Evolutionary conservation across 2,888 invertebrate genomes (phyloP).

Genomic region (Pyrrhia umbra): DNA sequence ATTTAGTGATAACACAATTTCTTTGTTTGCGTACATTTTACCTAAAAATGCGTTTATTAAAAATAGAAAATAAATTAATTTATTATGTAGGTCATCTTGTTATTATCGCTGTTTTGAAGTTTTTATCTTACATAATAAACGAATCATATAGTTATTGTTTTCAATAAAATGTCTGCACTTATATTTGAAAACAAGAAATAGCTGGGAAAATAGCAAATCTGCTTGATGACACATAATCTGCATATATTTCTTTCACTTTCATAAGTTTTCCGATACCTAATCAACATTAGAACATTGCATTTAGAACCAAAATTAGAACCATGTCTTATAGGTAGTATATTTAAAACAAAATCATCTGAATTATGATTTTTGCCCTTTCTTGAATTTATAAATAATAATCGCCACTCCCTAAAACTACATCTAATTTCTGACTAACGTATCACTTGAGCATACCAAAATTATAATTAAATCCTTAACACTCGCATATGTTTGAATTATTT

Average conservation of each 20-base stretch:
- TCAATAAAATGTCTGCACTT: constrained; percentile 34
- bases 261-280: not conserved
- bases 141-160: constrained; percentile 8
- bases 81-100: constrained; percentile 65
- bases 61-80: constrained; percentile 36
- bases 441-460: not conserved
- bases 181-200: not conserved
- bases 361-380: not conserved
- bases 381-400: not conserved
- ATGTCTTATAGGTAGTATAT: not conserved
- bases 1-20: constrained; percentile 37
- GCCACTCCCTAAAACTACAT: not conserved
- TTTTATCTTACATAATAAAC: constrained; percentile 52
- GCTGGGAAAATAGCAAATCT: not conserved
- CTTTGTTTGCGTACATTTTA: constrained; percentile 31
- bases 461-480: constrained; percentile 11
- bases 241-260: not conserved
- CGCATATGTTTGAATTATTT: constrained; percentile 38
- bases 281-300: not conserved
- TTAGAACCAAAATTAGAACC: not conserved
- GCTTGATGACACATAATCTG: not conserved
- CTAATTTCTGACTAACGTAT: not conserved
- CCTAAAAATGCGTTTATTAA: constrained; percentile 19
- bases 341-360: not conserved
- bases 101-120: constrained; percentile 59